phyloP scores from a whole-genome alignment of 2,888 invertebrate species.

The Athalia cordata region DNA sequence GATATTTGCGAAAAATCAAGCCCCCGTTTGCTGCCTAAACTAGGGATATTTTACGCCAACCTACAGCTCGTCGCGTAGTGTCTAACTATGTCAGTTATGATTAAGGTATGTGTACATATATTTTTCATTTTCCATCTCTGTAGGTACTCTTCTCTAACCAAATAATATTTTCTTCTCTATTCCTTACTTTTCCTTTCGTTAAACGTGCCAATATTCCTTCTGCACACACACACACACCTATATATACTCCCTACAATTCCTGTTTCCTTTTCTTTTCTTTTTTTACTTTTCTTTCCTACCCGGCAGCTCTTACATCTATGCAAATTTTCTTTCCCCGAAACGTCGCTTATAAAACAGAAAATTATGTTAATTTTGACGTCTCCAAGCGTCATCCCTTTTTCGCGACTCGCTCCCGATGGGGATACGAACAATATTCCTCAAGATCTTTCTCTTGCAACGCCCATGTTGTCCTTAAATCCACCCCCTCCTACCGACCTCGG shows the following conservation, averaged over 20 bases:
- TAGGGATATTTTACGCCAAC: too few relatives aligned
- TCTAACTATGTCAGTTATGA: too few relatives aligned
- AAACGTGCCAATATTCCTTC: slow-evolving; percentile 13
- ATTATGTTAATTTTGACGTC: slow-evolving; percentile 55
- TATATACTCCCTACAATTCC: too few relatives aligned
- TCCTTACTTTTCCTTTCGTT: not conserved
- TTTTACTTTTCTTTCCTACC: not conserved
- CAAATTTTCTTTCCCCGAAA: not conserved
- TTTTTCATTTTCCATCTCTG: not conserved
- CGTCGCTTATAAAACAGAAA: slow-evolving; percentile 55
- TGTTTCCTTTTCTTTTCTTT: too few relatives aligned
- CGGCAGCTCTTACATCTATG: slow-evolving; percentile 8
- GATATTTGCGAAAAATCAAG: too few relatives aligned
- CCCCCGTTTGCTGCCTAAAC: too few relatives aligned
- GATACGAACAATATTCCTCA: too few relatives aligned
- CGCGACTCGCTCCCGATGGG: slow-evolving; percentile 17
- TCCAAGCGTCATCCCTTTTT: slow-evolving; percentile 20
- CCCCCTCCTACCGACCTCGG: too few relatives aligned
- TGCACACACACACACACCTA: not conserved
- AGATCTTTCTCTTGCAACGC: too few relatives aligned
- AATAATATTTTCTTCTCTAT: not conserved
- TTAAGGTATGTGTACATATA: too few relatives aligned
- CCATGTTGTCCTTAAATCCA: too few relatives aligned
- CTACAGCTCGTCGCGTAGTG: too few relatives aligned
- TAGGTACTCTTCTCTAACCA: not conserved